Conservation (phyloP, 2,797 vertebrate species). For the Xerus rutilus region DNA sequence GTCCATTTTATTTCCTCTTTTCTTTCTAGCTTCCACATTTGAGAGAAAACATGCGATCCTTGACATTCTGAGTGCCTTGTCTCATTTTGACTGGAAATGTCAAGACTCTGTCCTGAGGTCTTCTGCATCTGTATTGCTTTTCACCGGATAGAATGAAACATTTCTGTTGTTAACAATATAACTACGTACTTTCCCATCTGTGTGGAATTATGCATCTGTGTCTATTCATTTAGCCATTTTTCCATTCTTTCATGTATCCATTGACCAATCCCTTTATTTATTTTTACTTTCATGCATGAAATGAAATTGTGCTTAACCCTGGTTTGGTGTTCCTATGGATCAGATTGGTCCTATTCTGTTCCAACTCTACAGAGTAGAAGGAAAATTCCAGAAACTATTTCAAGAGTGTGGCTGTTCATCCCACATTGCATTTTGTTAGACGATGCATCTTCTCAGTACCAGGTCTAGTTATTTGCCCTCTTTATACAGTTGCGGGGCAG, state of each 20-base stretch:
- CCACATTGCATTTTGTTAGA: background rate
- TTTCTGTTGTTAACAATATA: background rate
- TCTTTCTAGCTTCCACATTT: too few species aligned
- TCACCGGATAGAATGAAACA: background rate
- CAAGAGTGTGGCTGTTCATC: background rate
- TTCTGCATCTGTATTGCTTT: background rate
- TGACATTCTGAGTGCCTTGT: too few species aligned
- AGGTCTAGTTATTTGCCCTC: background rate
- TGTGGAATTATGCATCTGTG: background rate
- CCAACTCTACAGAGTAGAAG: background rate
- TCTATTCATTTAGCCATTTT: background rate
- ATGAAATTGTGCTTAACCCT: background rate
- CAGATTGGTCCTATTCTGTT: background rate
- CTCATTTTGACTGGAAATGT: background rate
- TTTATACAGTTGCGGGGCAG: background rate
- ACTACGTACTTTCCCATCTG: background rate
- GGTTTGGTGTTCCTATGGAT: background rate
- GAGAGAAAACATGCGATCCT: too few species aligned
- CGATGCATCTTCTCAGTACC: background rate
- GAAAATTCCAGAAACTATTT: background rate
- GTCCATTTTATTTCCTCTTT: too few species aligned
- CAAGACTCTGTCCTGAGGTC: background rate
- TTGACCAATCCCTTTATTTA: background rate
- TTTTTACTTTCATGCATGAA: background rate
- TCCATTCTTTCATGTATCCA: background rate